Evolutionary conservation across 2,797 vertebrate species (phyloP).

Genomic region (Mionectes olivaceus): DNA sequence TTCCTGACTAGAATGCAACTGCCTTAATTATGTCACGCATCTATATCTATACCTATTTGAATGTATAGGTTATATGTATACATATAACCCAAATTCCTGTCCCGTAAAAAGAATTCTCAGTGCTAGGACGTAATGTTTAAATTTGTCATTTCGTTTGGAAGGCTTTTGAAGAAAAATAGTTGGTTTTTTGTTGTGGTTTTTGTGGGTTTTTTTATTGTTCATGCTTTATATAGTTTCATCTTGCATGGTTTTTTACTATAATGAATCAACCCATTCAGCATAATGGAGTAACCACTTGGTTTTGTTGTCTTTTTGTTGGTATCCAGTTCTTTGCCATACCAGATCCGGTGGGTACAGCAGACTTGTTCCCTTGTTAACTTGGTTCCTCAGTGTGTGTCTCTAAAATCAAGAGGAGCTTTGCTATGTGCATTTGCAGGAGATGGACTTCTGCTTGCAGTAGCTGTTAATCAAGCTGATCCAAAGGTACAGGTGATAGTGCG

Average conservation of each 20-base stretch:
- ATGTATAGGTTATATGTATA: background rate
- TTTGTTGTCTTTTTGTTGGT: background rate
- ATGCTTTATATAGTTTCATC: background rate
- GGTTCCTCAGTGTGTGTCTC: conserved; percentile 81
- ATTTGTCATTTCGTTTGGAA: background rate
- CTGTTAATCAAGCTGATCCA: conserved; percentile 92
- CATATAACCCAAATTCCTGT: background rate
- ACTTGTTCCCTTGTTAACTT: conserved; percentile 80
- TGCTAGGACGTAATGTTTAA: background rate
- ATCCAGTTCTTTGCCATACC: conserved; percentile 81
- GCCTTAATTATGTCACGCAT: background rate
- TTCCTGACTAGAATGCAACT: background rate
- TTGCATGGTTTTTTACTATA: fast-evolving
- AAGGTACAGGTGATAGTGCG: conserved; percentile 75
- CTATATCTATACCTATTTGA: background rate
- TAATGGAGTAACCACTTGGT: background rate
- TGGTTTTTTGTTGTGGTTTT: too few species aligned
- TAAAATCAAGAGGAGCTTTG: conserved; percentile 92
- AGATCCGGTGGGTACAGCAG: conserved; percentile 85
- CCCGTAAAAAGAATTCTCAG: background rate
- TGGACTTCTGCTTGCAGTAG: conserved; percentile 85
- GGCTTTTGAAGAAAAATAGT: background rate
- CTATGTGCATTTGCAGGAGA: conserved; percentile 88
- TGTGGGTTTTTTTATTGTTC: fast-evolving
- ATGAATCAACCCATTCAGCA: background rate